These are phyloP conservation scores for Helicolenus hilgendorfi DNA, from an alignment of 2,797 vertebrate species.

Conservation along the genomic window DNA sequence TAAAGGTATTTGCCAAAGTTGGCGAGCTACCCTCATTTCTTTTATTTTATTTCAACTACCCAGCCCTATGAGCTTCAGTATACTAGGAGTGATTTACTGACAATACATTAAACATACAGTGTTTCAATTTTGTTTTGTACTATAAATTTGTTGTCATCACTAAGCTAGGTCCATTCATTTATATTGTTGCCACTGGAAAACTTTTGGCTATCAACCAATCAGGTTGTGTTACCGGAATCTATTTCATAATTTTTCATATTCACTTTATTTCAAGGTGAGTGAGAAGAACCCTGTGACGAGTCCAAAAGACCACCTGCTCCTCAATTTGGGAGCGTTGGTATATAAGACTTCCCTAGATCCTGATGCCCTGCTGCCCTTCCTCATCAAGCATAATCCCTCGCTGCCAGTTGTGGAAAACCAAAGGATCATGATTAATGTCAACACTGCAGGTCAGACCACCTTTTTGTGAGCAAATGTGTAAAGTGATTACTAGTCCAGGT, in stretches of 20 bases:
- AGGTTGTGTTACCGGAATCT: background rate
- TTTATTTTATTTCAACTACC: no score
- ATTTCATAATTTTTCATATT: background rate
- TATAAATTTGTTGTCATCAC: background rate
- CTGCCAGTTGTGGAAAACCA: constrained; percentile 76
- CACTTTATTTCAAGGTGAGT: constrained; percentile 61
- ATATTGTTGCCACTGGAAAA: background rate
- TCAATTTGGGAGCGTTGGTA: constrained; percentile 82
- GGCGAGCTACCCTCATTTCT: no score
- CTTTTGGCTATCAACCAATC: background rate
- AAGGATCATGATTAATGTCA: constrained; percentile 65
- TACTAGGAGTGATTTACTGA: no score
- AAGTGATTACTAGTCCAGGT: background rate
- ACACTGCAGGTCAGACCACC: constrained; percentile 77
- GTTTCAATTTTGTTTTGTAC: background rate
- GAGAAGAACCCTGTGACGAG: constrained; percentile 61
- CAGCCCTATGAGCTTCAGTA: no score
- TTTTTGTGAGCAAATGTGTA: background rate
- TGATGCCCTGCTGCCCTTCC: constrained; percentile 84
- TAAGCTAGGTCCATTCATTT: background rate
- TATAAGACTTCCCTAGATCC: constrained; percentile 84
- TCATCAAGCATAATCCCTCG: constrained; percentile 77
- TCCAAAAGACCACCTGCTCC: constrained; percentile 85
- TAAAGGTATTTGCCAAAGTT: no score
- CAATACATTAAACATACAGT: no score